These are phyloP conservation scores for Cepaea nemoralis DNA, from an alignment of 1,140 invertebrate genomes.

Conservation along the genomic window DNA sequence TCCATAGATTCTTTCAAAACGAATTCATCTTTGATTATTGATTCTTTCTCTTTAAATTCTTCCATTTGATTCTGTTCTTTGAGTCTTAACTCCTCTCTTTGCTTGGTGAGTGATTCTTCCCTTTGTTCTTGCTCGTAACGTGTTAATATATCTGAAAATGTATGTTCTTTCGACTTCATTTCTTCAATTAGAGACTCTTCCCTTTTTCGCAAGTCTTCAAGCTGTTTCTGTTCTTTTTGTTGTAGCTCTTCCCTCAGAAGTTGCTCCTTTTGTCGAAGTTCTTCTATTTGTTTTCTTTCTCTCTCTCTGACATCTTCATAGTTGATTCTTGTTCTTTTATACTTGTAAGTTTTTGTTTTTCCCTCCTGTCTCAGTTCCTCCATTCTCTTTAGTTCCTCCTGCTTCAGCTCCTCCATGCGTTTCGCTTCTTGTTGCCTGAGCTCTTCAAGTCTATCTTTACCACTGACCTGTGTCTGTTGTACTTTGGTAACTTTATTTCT, in stretches of 20 bases:
- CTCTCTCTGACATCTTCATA: background rate
- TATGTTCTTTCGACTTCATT: background rate
- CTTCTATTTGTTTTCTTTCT: conserved; percentile 4
- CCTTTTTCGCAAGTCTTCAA: background rate
- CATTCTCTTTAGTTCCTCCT: conserved; percentile 3
- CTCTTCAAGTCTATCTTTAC: conserved; percentile 3
- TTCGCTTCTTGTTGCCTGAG: background rate
- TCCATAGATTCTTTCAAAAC: background rate
- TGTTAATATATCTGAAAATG: background rate
- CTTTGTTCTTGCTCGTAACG: background rate
- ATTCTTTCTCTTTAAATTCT: background rate
- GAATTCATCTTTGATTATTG: background rate
- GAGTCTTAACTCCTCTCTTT: background rate
- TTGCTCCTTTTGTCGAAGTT: background rate
- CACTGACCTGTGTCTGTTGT: background rate
- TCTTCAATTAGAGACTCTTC: conserved; percentile 18
- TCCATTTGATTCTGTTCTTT: background rate
- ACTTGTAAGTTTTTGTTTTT: background rate
- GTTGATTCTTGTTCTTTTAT: background rate
- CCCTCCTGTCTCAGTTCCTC: background rate
- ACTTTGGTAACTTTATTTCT: background rate
- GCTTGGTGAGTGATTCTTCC: background rate
- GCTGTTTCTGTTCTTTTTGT: conserved; percentile 17
- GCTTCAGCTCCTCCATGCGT: background rate
- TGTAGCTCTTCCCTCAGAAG: background rate